phyloP scores from a whole-genome alignment of 1,140 invertebrate species.

The Oryctes rhinoceros region DNA sequence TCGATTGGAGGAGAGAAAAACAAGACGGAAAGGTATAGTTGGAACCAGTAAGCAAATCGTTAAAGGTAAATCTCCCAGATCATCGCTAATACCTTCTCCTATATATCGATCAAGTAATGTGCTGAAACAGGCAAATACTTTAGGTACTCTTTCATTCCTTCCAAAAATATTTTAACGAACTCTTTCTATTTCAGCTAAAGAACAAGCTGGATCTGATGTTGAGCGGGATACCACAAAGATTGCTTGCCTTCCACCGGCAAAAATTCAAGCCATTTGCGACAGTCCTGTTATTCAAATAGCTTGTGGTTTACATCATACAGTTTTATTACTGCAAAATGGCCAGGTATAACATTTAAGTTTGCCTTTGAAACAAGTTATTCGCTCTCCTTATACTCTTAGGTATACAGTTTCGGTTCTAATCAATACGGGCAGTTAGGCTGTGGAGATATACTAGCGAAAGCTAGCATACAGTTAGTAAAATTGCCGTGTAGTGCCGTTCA shows the following conservation, averaged over 20 bases:
- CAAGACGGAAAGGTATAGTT: slow-evolving; percentile 62
- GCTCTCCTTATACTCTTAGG: slow-evolving; percentile 60
- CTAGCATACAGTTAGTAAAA: slow-evolving; percentile 78
- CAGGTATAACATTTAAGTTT: slow-evolving; percentile 57
- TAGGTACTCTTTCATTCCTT: slow-evolving; percentile 38
- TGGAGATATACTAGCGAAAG: slow-evolving; percentile 81
- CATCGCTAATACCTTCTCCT: slow-evolving; percentile 48
- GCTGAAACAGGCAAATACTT: slow-evolving; percentile 48
- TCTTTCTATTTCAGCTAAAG: slow-evolving; percentile 58
- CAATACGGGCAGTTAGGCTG: slow-evolving; percentile 93
- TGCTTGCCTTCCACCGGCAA: slow-evolving; percentile 81
- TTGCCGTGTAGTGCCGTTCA: slow-evolving; percentile 74
- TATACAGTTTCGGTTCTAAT: slow-evolving; percentile 94
- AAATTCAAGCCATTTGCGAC: slow-evolving; percentile 72
- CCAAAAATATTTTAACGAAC: slow-evolving; percentile 7
- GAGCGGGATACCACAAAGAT: slow-evolving; percentile 72
- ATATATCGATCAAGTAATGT: slow-evolving; percentile 51
- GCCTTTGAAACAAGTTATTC: not conserved
- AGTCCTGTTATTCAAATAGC: slow-evolving; percentile 83
- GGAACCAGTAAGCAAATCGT: slow-evolving; percentile 56
- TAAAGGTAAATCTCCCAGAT: slow-evolving; percentile 54
- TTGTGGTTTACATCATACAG: slow-evolving; percentile 90
- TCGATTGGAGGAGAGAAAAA: slow-evolving; percentile 67
- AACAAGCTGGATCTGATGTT: slow-evolving; percentile 67
- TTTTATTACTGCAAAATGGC: slow-evolving; percentile 65